A percentile compares a stretch with the other conserved stretches of the same genome.
Conservation (phyloP, 2,888 invertebrate genomes). For the Bruchidius siliquastri region DNA sequence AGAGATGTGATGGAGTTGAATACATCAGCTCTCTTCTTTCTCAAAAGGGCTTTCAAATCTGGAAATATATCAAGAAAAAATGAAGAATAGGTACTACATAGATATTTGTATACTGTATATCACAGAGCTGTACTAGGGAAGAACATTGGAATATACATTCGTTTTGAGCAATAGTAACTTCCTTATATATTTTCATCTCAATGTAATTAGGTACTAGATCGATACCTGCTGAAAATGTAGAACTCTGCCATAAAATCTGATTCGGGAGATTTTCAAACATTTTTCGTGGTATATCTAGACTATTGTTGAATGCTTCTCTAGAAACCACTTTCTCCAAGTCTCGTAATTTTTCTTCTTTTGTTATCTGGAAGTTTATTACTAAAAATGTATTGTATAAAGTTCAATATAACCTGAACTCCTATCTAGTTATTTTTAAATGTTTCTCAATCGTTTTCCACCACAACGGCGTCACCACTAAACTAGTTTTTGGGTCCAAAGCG, state of each 20-base stretch:
- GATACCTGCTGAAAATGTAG: conserved; percentile 57
- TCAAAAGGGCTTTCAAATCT: conserved; percentile 59
- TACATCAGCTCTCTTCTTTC: conserved; percentile 53
- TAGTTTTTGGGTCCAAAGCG: too few relatives aligned
- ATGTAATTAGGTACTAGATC: neutral
- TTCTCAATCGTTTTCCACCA: too few relatives aligned
- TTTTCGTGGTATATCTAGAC: conserved; percentile 55
- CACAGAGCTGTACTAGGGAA: too few relatives aligned
- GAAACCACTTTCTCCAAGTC: conserved; percentile 44
- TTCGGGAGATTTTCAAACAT: conserved; percentile 59
- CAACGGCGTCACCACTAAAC: too few relatives aligned
- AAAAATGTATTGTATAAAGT: too few relatives aligned
- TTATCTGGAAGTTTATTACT: conserved; percentile 36
- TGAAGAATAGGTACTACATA: neutral
- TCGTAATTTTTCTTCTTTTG: conserved; percentile 33
- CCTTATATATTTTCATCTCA: too few relatives aligned
- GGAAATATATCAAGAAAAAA: conserved; percentile 23
- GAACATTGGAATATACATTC: too few relatives aligned
- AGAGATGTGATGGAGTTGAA: conserved; percentile 56
- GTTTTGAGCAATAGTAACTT: too few relatives aligned
- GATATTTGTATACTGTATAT: neutral
- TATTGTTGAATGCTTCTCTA: conserved; percentile 56
- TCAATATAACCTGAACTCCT: too few relatives aligned
- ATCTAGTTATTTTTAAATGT: too few relatives aligned
- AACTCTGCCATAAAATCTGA: conserved; percentile 56